Evolutionary conservation across 2,113 vertebrate genomes (phyloP).

Genomic region (Syngnathus floridae): DNA sequence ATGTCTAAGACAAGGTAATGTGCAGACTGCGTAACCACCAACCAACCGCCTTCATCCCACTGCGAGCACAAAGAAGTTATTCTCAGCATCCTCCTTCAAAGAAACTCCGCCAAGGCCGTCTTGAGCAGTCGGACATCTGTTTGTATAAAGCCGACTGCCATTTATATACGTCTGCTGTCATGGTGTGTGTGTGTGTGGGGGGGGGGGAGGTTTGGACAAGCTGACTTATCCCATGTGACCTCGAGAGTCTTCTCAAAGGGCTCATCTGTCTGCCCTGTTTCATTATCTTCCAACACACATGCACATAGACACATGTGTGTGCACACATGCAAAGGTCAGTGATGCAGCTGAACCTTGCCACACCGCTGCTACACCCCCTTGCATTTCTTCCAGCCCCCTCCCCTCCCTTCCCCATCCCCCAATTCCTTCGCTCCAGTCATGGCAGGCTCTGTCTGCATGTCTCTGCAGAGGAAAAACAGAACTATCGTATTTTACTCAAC

Average conservation of each 20-base stretch:
- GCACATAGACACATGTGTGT: constrained; percentile 16
- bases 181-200: not conserved
- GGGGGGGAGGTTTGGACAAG: not conserved
- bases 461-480: constrained; percentile 16
- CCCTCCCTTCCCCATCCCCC: constrained; percentile 1
- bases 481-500: not conserved
- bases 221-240: constrained; percentile 44
- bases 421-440: constrained; percentile 13
- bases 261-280: constrained; percentile 63
- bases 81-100: constrained; percentile 33
- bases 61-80: constrained; percentile 36
- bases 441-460: constrained; percentile 10
- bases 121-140: constrained; percentile 47
- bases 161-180: constrained; percentile 38
- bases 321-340: constrained; percentile 35
- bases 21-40: constrained; percentile 34
- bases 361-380: constrained; percentile 8
- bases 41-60: constrained; percentile 24
- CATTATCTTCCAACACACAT: constrained; percentile 49
- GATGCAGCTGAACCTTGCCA: constrained; percentile 43
- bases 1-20: constrained; percentile 54
- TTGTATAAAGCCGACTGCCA: constrained; percentile 29
- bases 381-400: not conserved
- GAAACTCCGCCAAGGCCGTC: constrained; percentile 32
- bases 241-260: constrained; percentile 23